These are phyloP conservation scores for Pararge aegeria DNA, from an alignment of 1,140 invertebrate genomes.

Conservation along the genomic window DNA sequence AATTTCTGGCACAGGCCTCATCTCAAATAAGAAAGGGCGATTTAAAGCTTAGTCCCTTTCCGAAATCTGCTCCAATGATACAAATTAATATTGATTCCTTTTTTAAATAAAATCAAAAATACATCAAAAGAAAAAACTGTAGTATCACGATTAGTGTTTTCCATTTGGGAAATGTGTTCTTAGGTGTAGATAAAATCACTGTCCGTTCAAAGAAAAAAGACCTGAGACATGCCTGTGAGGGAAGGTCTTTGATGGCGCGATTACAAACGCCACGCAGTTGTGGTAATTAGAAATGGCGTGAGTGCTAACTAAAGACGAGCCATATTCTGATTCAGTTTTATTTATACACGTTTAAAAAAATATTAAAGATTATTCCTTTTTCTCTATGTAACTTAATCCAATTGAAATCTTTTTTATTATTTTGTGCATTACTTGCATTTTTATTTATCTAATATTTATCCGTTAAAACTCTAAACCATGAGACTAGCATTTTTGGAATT, in stretches of 20 bases:
- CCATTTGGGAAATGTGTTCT: conserved; percentile 21
- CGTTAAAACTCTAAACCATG: too few species aligned
- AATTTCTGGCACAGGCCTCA: too few species aligned
- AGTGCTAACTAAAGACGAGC: conserved; percentile 19
- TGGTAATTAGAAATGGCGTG: conserved; percentile 48
- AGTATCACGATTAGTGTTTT: conserved; percentile 7
- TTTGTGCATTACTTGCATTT: too few species aligned
- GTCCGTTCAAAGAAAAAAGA: conserved; percentile 37
- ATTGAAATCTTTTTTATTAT: too few species aligned
- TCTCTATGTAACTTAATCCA: too few species aligned
- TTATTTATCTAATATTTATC: too few species aligned
- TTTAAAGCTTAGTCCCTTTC: too few species aligned
- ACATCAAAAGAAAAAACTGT: neutral
- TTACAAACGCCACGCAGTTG: conserved; percentile 43
- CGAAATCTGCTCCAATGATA: too few species aligned
- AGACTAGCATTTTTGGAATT: too few species aligned
- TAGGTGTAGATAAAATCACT: conserved; percentile 28
- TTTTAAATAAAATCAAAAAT: neutral
- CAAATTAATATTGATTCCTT: neutral
- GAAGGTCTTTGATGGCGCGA: conserved; percentile 44
- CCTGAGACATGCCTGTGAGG: conserved; percentile 21
- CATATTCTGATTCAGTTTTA: conserved; percentile 22
- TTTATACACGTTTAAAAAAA: conserved; percentile 4
- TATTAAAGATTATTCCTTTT: too few species aligned
- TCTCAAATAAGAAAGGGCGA: too few species aligned